A percentile compares a stretch with the other conserved stretches of the same genome.
Evolutionary conservation across 2,888 invertebrate species (phyloP).

Genomic region (Parnassius smintheus): DNA sequence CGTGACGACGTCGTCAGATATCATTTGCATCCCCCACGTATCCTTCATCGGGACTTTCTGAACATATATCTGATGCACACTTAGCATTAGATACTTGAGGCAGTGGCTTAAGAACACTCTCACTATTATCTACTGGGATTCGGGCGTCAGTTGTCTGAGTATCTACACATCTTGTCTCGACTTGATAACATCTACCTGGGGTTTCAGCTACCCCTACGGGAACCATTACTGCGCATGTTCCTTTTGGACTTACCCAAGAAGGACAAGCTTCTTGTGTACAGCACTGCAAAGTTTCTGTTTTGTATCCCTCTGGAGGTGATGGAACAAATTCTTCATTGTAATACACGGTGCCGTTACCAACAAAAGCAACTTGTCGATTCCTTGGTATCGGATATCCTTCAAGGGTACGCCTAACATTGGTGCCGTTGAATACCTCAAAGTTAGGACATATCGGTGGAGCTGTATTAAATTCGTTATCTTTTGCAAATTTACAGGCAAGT

Average conservation of each 20-base stretch:
- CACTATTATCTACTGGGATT: slow-evolving; percentile 63
- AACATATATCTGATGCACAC: slow-evolving; percentile 78
- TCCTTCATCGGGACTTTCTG: slow-evolving; percentile 93
- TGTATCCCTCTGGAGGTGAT: slow-evolving; percentile 86
- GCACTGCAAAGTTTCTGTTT: slow-evolving; percentile 80
- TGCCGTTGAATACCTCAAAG: slow-evolving; percentile 69
- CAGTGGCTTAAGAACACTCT: slow-evolving; percentile 64
- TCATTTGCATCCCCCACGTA: slow-evolving; percentile 91
- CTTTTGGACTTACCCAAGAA: slow-evolving; percentile 73
- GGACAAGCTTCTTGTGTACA: slow-evolving; percentile 71
- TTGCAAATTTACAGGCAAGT: slow-evolving; percentile 73
- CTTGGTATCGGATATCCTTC: slow-evolving; percentile 88
- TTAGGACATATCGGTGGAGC: slow-evolving; percentile 60
- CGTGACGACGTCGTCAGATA: slow-evolving; percentile 83
- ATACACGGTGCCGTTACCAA: slow-evolving; percentile 72
- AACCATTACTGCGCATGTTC: slow-evolving; percentile 77
- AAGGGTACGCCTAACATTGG: slow-evolving; percentile 87
- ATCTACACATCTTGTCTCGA: slow-evolving; percentile 82
- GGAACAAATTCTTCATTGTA: slow-evolving; percentile 83
- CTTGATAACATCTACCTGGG: slow-evolving; percentile 74
- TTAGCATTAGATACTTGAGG: slow-evolving; percentile 74
- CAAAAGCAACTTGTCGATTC: slow-evolving; percentile 74
- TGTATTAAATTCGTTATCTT: slow-evolving; percentile 73
- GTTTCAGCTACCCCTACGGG: slow-evolving; percentile 70
- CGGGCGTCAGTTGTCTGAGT: slow-evolving; percentile 81